These are phyloP conservation scores for Eutrigla gurnardus DNA, from an alignment of 2,797 vertebrate genomes.

Conservation along the genomic window DNA sequence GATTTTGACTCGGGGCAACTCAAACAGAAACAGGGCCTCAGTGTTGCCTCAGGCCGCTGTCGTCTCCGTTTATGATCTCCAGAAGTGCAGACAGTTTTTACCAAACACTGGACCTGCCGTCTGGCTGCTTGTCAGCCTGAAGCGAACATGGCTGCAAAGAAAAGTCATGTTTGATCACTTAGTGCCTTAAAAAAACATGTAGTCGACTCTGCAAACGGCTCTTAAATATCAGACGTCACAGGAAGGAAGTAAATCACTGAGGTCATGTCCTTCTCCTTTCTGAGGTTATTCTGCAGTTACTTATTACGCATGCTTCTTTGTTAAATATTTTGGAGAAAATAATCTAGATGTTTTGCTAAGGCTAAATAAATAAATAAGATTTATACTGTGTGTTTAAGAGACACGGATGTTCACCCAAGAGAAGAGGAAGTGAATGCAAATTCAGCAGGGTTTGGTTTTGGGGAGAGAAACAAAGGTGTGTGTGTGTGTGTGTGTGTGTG, in stretches of 20 bases:
- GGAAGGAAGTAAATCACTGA: neutral
- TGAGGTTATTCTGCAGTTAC: neutral
- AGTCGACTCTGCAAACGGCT: too few species aligned
- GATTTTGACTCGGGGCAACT: neutral
- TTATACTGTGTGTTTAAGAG: neutral
- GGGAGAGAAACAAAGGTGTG: neutral
- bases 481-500: neutral
- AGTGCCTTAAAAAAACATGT: too few species aligned
- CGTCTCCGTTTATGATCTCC: neutral
- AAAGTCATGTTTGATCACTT: too few species aligned
- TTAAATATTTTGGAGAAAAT: neutral
- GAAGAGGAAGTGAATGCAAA: neutral
- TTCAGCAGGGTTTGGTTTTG: neutral
- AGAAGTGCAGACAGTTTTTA: neutral
- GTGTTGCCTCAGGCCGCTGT: neutral
- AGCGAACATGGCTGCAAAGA: neutral
- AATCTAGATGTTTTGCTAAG: too few species aligned
- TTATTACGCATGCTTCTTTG: neutral
- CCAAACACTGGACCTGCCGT: neutral
- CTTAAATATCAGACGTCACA: neutral
- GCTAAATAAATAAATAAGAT: too few species aligned
- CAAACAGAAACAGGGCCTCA: neutral
- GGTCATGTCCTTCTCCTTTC: too few species aligned
- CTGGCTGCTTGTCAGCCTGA: neutral
- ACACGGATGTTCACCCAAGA: neutral